phyloP scores from a whole-genome alignment of 2,797 vertebrate species.

The Holocentrus rufus region DNA sequence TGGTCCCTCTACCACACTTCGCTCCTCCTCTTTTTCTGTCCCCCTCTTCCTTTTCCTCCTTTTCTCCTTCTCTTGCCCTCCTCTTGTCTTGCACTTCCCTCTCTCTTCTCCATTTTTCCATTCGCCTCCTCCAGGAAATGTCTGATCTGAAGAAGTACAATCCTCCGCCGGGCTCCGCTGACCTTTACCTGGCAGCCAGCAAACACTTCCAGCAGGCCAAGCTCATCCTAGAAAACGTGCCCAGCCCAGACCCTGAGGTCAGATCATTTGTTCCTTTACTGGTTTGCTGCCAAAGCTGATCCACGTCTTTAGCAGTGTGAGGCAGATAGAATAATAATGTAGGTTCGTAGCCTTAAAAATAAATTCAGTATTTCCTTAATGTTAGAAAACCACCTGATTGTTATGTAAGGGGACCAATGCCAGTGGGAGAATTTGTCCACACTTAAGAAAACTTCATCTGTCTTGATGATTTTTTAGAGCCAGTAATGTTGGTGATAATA shows the following conservation, averaged over 20 bases:
- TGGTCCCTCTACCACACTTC: not conserved
- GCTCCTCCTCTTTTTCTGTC: not conserved
- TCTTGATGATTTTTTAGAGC: not conserved
- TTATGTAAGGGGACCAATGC: too few relatives aligned
- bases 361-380: too few relatives aligned
- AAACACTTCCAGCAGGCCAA: slow-evolving; percentile 99
- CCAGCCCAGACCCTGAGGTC: slow-evolving; percentile 94
- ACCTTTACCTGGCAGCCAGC: slow-evolving; percentile 97
- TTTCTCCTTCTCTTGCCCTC: not conserved
- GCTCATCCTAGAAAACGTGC: slow-evolving; percentile 96
- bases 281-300: too few relatives aligned
- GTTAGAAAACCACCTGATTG: not conserved
- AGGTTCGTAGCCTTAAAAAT: not conserved
- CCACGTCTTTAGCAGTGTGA: not conserved
- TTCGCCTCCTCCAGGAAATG: slow-evolving; percentile 88
- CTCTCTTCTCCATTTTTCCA: not conserved
- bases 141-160: slow-evolving; percentile 98
- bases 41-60: not conserved
- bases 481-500: not conserved
- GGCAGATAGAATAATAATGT: not conserved
- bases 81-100: not conserved
- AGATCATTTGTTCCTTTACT: slow-evolving; percentile 47
- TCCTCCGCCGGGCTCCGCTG: slow-evolving; percentile 94
- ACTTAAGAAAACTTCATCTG: not conserved
- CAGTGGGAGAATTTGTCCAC: too few relatives aligned